Percentiles rank a stretch among this genome's conserved stretches.
Evolutionary conservation across 2,888 invertebrate species (phyloP).

Genomic region (Rhyacophila evoluta): DNA sequence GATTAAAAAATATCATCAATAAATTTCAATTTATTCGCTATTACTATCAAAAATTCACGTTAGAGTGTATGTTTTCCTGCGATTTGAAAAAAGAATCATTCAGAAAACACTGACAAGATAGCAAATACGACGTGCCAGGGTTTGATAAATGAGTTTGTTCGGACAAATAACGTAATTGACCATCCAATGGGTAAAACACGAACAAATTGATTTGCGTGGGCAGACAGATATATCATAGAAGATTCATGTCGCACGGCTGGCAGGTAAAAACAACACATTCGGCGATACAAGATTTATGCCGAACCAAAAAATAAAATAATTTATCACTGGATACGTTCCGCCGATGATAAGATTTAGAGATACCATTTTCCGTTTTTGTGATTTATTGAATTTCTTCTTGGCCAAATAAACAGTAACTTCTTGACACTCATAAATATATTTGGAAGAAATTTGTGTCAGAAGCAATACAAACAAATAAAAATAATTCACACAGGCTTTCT

Average conservation of each 20-base stretch:
- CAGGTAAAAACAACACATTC: constrained; percentile 1
- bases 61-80: no score
- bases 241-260: neutral
- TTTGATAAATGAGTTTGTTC: neutral
- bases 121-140: no score
- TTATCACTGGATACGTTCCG: neutral
- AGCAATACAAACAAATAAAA: neutral
- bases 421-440: neutral
- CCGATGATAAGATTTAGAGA: neutral
- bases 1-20: no score
- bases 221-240: neutral
- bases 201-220: constrained; percentile 15
- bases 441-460: neutral
- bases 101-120: no score
- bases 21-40: no score
- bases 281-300: neutral
- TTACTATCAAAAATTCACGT: no score
- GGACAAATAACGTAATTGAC: neutral
- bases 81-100: no score
- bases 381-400: neutral
- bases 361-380: neutral
- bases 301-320: neutral
- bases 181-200: neutral
- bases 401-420: neutral
- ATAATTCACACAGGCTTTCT: neutral